Evolutionary conservation across 2,797 vertebrate species (phyloP).

Genomic region (Muscicapa striata): DNA sequence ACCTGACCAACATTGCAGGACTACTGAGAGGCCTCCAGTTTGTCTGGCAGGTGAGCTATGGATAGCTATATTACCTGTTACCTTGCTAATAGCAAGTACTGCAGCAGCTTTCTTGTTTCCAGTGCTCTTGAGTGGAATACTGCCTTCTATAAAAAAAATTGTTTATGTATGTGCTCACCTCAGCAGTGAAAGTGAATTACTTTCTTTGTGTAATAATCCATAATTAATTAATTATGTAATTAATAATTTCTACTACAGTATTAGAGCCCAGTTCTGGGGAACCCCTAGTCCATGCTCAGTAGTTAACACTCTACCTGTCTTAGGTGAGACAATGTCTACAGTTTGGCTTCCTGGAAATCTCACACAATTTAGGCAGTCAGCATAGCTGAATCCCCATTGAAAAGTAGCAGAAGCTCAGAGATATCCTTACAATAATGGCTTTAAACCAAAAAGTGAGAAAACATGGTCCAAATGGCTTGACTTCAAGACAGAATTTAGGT

Average conservation of each 20-base stretch:
- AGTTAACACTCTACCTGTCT: background rate
- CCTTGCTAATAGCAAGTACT: background rate
- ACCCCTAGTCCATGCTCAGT: background rate
- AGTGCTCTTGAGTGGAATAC: background rate
- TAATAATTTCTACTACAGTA: background rate
- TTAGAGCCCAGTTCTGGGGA: background rate
- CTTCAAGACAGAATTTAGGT: background rate
- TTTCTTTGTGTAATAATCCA: background rate
- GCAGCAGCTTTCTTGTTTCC: background rate
- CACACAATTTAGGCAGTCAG: rapidly evolving
- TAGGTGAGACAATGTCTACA: background rate
- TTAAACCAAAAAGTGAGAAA: background rate
- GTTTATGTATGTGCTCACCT: background rate
- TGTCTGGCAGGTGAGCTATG: background rate
- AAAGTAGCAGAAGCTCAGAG: background rate
- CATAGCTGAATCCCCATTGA: background rate
- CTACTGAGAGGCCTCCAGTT: background rate
- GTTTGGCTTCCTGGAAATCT: background rate
- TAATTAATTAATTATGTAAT: background rate
- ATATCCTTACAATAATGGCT: background rate
- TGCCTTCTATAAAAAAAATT: background rate
- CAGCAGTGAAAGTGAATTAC: background rate
- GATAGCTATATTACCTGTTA: background rate
- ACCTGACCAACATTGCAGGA: background rate
- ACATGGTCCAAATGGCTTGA: background rate